Conservation (phyloP, 1,140 invertebrate species). For the Listronotus oregonensis region DNA sequence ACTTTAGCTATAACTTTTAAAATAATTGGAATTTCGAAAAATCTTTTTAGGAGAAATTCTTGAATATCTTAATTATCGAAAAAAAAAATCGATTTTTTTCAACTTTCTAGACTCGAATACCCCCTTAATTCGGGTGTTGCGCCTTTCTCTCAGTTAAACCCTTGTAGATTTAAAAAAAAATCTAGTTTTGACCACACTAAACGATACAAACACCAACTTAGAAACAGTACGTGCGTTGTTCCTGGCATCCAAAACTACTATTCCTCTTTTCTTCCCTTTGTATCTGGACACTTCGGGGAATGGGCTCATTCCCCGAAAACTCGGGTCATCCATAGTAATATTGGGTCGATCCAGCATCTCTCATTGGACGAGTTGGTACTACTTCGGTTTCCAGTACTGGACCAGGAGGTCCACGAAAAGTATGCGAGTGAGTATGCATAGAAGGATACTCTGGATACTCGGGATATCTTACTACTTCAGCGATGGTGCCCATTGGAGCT, state of each 20-base stretch:
- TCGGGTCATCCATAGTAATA: conserved; percentile 54
- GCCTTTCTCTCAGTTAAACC: too few species aligned
- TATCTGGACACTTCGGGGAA: conserved; percentile 40
- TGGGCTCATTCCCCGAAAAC: conserved; percentile 44
- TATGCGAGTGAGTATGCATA: conserved; percentile 46
- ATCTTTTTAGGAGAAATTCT: too few species aligned
- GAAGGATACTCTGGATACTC: conserved; percentile 29
- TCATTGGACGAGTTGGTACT: conserved; percentile 40
- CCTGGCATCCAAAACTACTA: conserved; percentile 46
- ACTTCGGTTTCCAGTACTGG: conserved; percentile 30
- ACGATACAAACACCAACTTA: conserved; percentile 22
- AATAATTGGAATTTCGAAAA: too few species aligned
- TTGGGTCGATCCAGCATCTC: conserved; percentile 41
- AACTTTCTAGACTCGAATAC: too few species aligned
- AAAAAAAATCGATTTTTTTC: too few species aligned
- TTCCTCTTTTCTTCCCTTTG: conserved; percentile 26
- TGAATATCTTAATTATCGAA: too few species aligned
- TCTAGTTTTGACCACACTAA: too few species aligned
- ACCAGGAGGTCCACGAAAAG: conserved; percentile 36
- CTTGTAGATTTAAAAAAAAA: too few species aligned
- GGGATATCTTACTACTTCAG: conserved; percentile 50
- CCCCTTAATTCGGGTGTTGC: too few species aligned
- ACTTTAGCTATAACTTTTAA: too few species aligned
- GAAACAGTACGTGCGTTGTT: conserved; percentile 53
- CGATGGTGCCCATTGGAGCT: conserved; percentile 47